Evolutionary conservation across 2,888 invertebrate species (phyloP), one percentile per base, ranked within the genome.

Genomic region (Cactoblastis cactorum): DNA sequence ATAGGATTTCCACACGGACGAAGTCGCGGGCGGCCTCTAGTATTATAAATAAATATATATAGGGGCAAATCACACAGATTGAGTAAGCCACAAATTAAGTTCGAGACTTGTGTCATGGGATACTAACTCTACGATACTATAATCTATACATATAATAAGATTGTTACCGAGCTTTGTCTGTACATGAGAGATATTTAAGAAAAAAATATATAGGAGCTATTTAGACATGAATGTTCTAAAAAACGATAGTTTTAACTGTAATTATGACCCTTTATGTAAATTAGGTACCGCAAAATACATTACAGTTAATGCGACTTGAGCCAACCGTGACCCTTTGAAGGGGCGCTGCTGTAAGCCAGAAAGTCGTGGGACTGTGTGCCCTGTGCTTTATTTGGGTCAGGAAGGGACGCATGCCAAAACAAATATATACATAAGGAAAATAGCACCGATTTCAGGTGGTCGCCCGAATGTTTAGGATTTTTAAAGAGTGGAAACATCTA

Each of bases 361-460:
- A 43, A 43, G 43, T 43, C 43, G 28, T 17, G 28, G 43, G 28
- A 28, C 24, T 43, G 43, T 43, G 28, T 43, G 28, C 43, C 43
- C 28, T 28, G 43, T 28, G 28, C 32, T 43, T 43, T 43, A 43
- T 43, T 43, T 43, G 43, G 43, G 43, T 43, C 43, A 43, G 43
- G 43, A 43, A 43, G 43, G 43, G 43, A 28, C 28, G 12, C 11
- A n/a, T n/a, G n/a, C n/a, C n/a, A n/a, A n/a, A n/a, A n/a, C 38
- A 43, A 32, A 28, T 15, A 43, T 28, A 43, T 28, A 43, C 32
- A 28, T 8, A 9, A 22, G 41, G 22, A 43, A 43, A 43, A 43
- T 28, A 11, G 17, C 43, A 28, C 43, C 28, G 43, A 43, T 43
- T 43, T 43, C 43, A 43, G 32, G 43, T 43, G 17, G 15, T 14